These are phyloP conservation scores for Athene noctua DNA, from an alignment of 2,113 vertebrate genomes.

Conservation along the genomic window DNA sequence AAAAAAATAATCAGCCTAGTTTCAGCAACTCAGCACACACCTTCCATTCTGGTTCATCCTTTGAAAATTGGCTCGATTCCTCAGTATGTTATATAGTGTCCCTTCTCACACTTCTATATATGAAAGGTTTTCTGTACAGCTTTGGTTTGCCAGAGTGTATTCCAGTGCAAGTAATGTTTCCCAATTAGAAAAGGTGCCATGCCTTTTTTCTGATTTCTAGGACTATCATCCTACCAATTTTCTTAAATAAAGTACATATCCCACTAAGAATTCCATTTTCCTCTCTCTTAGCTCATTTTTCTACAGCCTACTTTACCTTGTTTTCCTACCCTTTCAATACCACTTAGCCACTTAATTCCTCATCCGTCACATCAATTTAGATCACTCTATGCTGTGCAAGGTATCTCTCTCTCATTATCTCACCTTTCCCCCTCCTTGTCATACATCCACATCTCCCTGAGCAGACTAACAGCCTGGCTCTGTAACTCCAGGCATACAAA, in stretches of 20 bases:
- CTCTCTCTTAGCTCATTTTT: not conserved
- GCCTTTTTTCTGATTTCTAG: not conserved
- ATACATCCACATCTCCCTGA: not conserved
- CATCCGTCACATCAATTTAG: not conserved
- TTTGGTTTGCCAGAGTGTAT: not conserved
- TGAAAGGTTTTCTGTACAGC: not conserved
- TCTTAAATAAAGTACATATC: not conserved
- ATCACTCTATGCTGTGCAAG: not conserved
- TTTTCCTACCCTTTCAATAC: not conserved
- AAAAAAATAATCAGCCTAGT: not conserved
- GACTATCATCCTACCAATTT: not conserved
- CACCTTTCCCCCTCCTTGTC: not conserved
- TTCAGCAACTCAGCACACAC: not conserved
- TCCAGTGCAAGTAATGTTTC: not conserved
- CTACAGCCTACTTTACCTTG: not conserved
- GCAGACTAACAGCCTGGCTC: not conserved
- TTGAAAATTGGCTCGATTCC: not conserved
- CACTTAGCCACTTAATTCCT: slow-evolving; percentile 7
- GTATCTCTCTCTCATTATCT: not conserved
- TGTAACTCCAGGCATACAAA: not conserved
- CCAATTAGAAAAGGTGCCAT: not conserved
- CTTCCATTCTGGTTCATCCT: not conserved
- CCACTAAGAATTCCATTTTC: not conserved
- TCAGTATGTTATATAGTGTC: no score
- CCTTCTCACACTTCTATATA: not conserved